Base-by-base conservation (phyloP, 2,113 vertebrate species). In the Labeo catla region DNA sequence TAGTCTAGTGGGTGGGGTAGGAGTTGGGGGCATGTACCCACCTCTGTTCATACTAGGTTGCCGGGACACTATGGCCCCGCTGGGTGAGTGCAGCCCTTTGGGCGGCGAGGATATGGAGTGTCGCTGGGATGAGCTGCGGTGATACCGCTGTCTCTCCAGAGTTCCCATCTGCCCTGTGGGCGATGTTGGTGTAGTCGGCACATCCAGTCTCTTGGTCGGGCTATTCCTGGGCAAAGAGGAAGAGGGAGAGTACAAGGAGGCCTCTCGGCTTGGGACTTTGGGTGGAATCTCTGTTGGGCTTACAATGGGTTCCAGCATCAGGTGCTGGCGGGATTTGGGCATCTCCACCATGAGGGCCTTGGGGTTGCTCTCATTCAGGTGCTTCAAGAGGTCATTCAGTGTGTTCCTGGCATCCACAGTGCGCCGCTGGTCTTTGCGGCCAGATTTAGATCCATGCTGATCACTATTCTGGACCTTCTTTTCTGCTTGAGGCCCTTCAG, bases 321-420 rank as follows among this genome's bases (percentile, higher is more conserved):
- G 93, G 87, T 97, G 97, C 85, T 96, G 97, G 89, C 97, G 95
- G 34, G 96, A 92, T 91, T 96, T 95, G 76, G 97, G 96, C 86
- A 95, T 95, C 83, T 99, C 98, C 87, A 95, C 96, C 93, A 98
- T 95, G 89, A 99, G 96, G 89, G 96, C 95, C 93, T 97, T 98
- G 68, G 96, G 95, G 91, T 95, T 97, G 89, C 93, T 95, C 93
- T 98, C 97, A 90, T 96, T 99, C 45, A 99, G 96, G 91, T 99
- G 98, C 93, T 99, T 99, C 92, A 99, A 95, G 87, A 98, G 97
- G 90, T 99, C 98, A 34, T 99, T 99, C 76, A 99, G 93, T 4
- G 98, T 99, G 87, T 99, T 99, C 90, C 98, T 96, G 88, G 98
- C 98, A 89, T 99, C 98, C 86, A 99, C 96, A 15, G 98, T 97